phyloP scores from a whole-genome alignment of 1,140 invertebrate genomes.

The Zaprionus nigranus region DNA sequence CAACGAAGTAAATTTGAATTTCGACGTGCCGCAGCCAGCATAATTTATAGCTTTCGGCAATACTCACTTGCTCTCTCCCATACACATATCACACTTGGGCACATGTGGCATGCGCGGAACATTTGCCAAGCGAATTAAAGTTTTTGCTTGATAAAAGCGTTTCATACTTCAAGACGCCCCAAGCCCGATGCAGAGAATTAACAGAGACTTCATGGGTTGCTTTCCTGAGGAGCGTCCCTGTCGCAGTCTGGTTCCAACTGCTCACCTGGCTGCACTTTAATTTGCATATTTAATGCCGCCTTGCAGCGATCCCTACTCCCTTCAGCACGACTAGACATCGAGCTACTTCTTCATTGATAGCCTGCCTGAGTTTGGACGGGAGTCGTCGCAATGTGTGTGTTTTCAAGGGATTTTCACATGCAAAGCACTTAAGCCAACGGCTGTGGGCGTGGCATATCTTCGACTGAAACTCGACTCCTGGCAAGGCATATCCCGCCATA shows the following conservation, averaged over 20 bases:
- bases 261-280: constrained; percentile 51
- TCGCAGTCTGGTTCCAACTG: constrained; percentile 25
- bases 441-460: constrained; percentile 3
- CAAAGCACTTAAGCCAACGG: constrained; percentile 39
- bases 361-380: neutral
- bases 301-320: constrained; percentile 20
- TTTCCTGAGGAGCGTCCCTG: neutral
- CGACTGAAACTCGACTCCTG: constrained; percentile 5
- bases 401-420: constrained; percentile 48
- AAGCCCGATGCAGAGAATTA: constrained; percentile 26
- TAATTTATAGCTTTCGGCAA: constrained; percentile 62
- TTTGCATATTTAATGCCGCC: constrained; percentile 50
- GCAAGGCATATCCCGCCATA: constrained; percentile 9
- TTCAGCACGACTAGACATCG: constrained; percentile 6
- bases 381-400: constrained; percentile 24
- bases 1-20: constrained; percentile 68
- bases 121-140: constrained; percentile 40
- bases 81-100: constrained; percentile 29
- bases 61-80: constrained; percentile 22
- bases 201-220: constrained; percentile 6
- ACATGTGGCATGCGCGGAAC: constrained; percentile 60
- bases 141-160: constrained; percentile 51
- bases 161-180: constrained; percentile 31
- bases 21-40: constrained; percentile 57
- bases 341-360: constrained; percentile 15